Percentiles rank a stretch among this genome's conserved stretches.
These are phyloP conservation scores for Monopterus albus DNA, from an alignment of 2,113 vertebrate genomes.

Conservation along the genomic window DNA sequence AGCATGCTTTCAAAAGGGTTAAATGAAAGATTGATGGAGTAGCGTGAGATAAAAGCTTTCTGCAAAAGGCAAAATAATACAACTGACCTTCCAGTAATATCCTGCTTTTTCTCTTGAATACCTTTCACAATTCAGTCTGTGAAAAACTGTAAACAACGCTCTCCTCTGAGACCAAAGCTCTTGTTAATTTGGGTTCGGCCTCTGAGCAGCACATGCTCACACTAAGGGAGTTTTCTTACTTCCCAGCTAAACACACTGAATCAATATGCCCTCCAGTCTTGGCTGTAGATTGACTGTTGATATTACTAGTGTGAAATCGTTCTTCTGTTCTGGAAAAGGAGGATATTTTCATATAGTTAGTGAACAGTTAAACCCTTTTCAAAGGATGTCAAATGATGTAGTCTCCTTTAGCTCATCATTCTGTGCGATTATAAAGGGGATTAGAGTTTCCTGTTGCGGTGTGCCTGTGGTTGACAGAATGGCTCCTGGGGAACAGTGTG, in stretches of 20 bases:
- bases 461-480: conserved; percentile 66
- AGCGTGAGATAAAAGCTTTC: conserved; percentile 14
- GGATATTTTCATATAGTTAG: conserved; percentile 28
- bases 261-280: conserved; percentile 24
- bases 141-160: conserved; percentile 30
- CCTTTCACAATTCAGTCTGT: conserved; percentile 23
- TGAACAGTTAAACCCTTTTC: conserved; percentile 40
- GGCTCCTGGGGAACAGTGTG: conserved; percentile 66
- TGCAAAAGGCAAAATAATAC: neutral
- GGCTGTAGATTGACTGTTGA: conserved; percentile 1
- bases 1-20: conserved; percentile 21
- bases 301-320: conserved; percentile 8
- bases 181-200: conserved; percentile 44
- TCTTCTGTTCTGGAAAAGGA: conserved; percentile 1
- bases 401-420: conserved; percentile 62
- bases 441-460: conserved; percentile 61
- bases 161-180: conserved; percentile 18
- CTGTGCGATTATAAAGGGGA: conserved; percentile 55
- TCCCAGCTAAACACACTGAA: conserved; percentile 29
- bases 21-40: conserved; percentile 35
- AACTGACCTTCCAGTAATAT: conserved; percentile 9
- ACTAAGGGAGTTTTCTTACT: conserved; percentile 21
- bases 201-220: conserved; percentile 7
- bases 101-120: conserved; percentile 9
- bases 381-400: conserved; percentile 49